Base-by-base conservation (phyloP, 2,888 invertebrate species). In the Dynastes tityus region DNA sequence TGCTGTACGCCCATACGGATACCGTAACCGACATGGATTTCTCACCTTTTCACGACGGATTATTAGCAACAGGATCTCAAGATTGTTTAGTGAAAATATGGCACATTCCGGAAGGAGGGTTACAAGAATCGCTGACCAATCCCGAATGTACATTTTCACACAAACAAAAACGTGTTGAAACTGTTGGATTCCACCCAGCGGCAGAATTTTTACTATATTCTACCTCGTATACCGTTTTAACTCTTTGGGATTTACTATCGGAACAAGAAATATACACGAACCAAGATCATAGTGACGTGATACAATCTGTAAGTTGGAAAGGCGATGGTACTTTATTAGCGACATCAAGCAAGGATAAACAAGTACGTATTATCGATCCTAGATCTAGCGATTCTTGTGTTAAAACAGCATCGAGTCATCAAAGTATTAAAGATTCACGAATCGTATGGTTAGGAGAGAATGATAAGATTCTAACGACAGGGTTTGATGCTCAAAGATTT, bases 11-110 rank as follows among this genome's bases (percentile, higher is more conserved):
- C 16, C 95, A 96, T 89, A 92, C 95, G 74, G 98, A 98, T 85
- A 96, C 97, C 67, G 96, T 98, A 53, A 97, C 97, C 55, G 98
- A 98, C 88, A 94, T 98, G 92, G 95, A 96, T 84, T 98, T 98
- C 88, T 97, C 98, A 45, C 98, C 98, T 6, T 98, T 98, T 89
- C 97, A 98, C 87, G 97, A 98, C 90, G 96, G 96, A 53, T 90
- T 98, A 67, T 90, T 98, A 83, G 94, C 97, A 45, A 98, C 98
- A 51, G 96, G 97, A 78, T 96, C 96, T 73, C 96, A 96, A 88
- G 96, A 96, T 89, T 96, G 95, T 84, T 90, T 95, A 89, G 95
- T 97, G 0, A 97, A 97, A 90, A 90, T 97, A 78, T 97, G 97
- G 97, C 93, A 95, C 85, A 95, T 97, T 85, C 97, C 97, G 9